Evolutionary conservation across 2,113 vertebrate genomes (phyloP).

Genomic region (Myodes glareolus): DNA sequence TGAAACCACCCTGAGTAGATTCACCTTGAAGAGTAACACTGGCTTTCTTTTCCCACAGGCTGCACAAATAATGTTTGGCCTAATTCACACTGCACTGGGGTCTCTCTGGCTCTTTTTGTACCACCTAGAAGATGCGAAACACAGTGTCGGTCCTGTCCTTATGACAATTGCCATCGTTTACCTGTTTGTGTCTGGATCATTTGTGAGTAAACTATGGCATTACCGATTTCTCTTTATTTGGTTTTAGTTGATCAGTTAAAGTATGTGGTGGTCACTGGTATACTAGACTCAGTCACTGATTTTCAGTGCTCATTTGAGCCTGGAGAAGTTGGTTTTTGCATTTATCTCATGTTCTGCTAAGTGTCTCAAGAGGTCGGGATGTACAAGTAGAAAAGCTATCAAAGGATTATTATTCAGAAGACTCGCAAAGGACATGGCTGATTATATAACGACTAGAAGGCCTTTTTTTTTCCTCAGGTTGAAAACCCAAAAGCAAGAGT

Average conservation of each 20-base stretch:
- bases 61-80: constrained; percentile 47
- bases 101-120: background rate
- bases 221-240: background rate
- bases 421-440: background rate
- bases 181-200: background rate
- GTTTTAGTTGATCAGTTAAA: background rate
- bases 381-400: background rate
- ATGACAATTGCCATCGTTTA: rapidly evolving
- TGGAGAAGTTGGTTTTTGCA: background rate
- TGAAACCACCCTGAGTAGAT: background rate
- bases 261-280: background rate
- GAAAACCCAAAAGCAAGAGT: background rate
- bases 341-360: background rate
- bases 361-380: background rate
- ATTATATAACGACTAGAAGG: background rate
- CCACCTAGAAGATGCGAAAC: rapidly evolving
- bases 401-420: background rate
- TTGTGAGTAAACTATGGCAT: constrained; percentile 62
- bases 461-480: background rate
- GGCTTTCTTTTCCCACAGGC: constrained; percentile 60
- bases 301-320: background rate
- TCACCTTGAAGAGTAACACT: background rate
- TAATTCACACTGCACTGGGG: constrained; percentile 13
- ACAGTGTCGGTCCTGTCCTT: rapidly evolving
- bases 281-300: background rate